Conservation (phyloP, 2,797 vertebrate species). For the Pipistrellus pipistrellus region DNA sequence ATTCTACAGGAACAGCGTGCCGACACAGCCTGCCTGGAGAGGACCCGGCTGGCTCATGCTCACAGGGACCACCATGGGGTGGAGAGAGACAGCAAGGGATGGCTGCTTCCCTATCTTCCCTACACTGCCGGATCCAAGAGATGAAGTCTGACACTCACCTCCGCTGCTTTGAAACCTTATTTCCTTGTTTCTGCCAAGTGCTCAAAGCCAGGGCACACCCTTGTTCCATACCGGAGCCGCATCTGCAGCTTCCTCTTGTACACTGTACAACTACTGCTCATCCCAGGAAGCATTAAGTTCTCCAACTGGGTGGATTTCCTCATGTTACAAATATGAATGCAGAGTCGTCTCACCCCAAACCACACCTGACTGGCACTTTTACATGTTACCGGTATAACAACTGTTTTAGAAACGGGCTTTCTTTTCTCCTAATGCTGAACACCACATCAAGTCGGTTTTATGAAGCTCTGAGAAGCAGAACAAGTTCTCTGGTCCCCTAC, state of each 20-base stretch:
- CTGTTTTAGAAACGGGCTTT: slow-evolving; percentile 23
- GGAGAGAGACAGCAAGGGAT: background rate
- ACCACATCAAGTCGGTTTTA: slow-evolving; percentile 59
- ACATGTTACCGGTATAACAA: background rate
- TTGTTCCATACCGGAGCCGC: background rate
- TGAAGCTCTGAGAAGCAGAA: background rate
- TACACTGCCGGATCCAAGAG: background rate
- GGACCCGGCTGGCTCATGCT: background rate
- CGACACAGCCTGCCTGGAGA: background rate
- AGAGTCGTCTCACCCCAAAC: slow-evolving; percentile 3
- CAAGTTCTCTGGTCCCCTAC: background rate
- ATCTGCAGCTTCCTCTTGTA: slow-evolving; percentile 9
- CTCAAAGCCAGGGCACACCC: background rate
- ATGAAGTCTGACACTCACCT: background rate
- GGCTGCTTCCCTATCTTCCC: background rate
- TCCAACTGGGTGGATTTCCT: slow-evolving; percentile 50
- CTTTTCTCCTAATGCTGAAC: background rate
- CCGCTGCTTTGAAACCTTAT: background rate
- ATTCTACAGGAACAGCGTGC: background rate
- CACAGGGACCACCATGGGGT: background rate
- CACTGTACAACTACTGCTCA: background rate
- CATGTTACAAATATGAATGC: slow-evolving; percentile 62
- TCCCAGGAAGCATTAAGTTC: slow-evolving; percentile 7
- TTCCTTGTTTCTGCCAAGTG: background rate
- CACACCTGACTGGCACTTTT: slow-evolving; percentile 39